Percentiles rank a stretch among this genome's conserved stretches.
phyloP scores from a whole-genome alignment of 2,797 vertebrate species.

The Platalea minor region DNA sequence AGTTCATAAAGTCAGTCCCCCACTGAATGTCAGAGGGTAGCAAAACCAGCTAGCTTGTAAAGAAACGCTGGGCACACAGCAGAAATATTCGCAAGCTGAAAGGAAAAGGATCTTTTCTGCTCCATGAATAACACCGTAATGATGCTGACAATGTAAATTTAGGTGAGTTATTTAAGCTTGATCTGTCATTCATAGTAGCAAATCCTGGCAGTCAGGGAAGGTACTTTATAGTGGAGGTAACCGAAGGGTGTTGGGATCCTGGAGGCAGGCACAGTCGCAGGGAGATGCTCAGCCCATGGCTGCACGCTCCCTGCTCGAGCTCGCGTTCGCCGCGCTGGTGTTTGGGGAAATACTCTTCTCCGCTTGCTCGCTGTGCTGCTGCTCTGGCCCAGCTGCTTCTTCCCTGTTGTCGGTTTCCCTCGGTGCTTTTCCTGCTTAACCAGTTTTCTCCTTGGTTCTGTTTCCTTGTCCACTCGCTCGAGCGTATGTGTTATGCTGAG shows the following conservation, averaged over 20 bases:
- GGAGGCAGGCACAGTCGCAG: rapidly evolving
- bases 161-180: background rate
- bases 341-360: background rate
- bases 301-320: background rate
- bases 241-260: rapidly evolving
- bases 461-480: rapidly evolving
- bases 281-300: background rate
- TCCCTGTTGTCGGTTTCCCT: background rate
- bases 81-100: background rate
- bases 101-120: background rate
- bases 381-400: background rate
- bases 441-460: background rate
- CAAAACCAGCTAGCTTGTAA: background rate
- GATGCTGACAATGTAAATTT: background rate
- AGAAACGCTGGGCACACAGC: background rate
- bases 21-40: background rate
- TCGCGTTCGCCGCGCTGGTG: rapidly evolving
- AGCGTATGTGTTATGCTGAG: background rate
- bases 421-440: background rate
- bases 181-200: background rate
- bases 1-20: background rate
- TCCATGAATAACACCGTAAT: background rate
- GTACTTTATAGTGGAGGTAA: no score
- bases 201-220: background rate
- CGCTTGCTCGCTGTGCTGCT: background rate